These are phyloP conservation scores for Xyliphius kryptos DNA, from an alignment of 2,113 vertebrate genomes.

Conservation along the genomic window DNA sequence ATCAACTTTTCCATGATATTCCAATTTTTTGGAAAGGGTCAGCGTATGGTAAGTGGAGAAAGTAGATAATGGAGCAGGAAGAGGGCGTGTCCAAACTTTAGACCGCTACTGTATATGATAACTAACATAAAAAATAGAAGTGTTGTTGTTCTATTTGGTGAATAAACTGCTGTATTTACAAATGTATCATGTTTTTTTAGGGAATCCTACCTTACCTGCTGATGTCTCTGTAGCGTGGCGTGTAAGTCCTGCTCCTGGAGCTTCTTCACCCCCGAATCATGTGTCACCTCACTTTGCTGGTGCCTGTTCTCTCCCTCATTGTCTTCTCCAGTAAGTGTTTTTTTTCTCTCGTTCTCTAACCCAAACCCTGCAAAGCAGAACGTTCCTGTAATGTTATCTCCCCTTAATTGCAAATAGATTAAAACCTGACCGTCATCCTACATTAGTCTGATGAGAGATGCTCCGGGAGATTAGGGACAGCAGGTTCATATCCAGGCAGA, in stretches of 20 bases:
- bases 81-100: no score
- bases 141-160: constrained; percentile 2
- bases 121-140: no score
- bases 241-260: constrained; percentile 53
- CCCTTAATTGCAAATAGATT: constrained; percentile 25
- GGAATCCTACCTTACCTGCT: constrained; percentile 53
- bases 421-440: constrained; percentile 7
- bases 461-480: constrained; percentile 26
- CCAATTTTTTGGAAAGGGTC: no score
- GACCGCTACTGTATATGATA: no score
- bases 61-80: no score
- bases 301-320: constrained; percentile 53
- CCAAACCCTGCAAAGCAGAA: no score
- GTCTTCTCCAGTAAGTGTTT: constrained; percentile 33
- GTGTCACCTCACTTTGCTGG: constrained; percentile 50
- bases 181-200: constrained; percentile 39
- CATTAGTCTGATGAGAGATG: constrained; percentile 18
- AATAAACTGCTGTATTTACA: not conserved
- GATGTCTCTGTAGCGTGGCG: constrained; percentile 55
- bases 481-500: constrained; percentile 21
- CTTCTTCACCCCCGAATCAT: constrained; percentile 56
- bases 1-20: no score
- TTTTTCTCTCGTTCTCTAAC: constrained; percentile 11
- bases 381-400: not conserved
- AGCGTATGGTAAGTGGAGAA: no score